Conservation (phyloP, 2,113 vertebrate genomes). For the Prionailurus viverrinus region DNA sequence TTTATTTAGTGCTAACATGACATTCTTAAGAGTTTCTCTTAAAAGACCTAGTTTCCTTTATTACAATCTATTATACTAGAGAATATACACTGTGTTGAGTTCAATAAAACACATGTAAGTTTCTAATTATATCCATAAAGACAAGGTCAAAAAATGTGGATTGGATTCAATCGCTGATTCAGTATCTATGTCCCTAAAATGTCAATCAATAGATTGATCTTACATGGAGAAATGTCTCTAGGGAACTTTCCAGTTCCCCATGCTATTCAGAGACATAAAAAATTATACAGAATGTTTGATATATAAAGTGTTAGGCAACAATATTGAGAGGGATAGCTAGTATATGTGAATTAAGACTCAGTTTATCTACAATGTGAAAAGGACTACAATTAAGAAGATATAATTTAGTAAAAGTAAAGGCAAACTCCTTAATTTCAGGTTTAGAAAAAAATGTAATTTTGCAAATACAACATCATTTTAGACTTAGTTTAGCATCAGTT, state of each 20-base stretch:
- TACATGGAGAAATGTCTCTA: background rate
- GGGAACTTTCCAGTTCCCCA: background rate
- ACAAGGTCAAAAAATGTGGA: background rate
- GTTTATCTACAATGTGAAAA: background rate
- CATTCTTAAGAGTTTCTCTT: background rate
- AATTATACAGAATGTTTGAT: background rate
- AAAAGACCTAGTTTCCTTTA: background rate
- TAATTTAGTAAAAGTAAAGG: background rate
- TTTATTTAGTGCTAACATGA: background rate
- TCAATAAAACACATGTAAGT: background rate
- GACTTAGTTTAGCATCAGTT: background rate
- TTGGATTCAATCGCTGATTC: background rate
- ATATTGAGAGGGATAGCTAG: background rate
- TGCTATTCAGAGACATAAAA: background rate
- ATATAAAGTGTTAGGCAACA: background rate
- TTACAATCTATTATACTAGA: background rate
- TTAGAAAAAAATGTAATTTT: background rate
- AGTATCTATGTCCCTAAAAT: background rate
- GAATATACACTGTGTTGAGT: background rate
- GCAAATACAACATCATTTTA: background rate
- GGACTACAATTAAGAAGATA: background rate
- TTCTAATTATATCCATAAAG: conserved; percentile 35
- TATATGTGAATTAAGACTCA: background rate
- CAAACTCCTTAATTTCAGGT: background rate
- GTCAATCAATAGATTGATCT: background rate